Evolutionary conservation across 2,113 vertebrate species (phyloP), one percentile per base, ranked within the genome.

Genomic region (Promerops cafer): DNA sequence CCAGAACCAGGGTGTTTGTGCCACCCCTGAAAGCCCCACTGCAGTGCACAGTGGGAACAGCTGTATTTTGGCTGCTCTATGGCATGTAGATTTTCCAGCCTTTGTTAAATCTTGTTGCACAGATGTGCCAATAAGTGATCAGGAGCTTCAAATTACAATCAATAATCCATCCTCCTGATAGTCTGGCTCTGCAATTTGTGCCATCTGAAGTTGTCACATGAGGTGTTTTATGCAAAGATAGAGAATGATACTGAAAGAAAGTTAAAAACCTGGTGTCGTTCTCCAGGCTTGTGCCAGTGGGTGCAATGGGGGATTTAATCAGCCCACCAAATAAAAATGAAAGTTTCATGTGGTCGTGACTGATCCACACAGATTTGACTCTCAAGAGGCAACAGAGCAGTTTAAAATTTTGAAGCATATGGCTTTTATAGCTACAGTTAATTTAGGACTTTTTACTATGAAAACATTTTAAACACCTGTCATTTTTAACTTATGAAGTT

Each of bases 401-500:
- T 87, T 93, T 45, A 76, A 87, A 87, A 80, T 92, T 66, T 76
- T 90, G 80, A 89, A 93, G 65, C 83, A 92, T 81, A 95, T 40
- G 69, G 86, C 70, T 93, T 97, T 91, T 85, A 95, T 27, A 90
- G 64, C 42, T 84, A 66, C 57, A 65, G 79, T 91, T 94, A 94
- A 95, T 92, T 94, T 88, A 54, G 39, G 49, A 27, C 42, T 90
- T 87, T 87, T 93, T 69, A 22, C 82, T 84, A 57, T 11, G 22
- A 93, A 97, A 94, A 96, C 33, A 26, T 80, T 94, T 92, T 88
- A 97, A 93, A 93, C 39, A 45, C 45, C 89, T 96, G 75, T 88
- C 92, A 87, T 86, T 96, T 96, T 79, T 79, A 92, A 96, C 37
- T 85, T 93, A 54, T 3, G 27, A 95, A 83, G 76, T 94, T 96